These are phyloP conservation scores for Brachyistius frenatus DNA, from an alignment of 2,113 vertebrate genomes.

Conservation along the genomic window DNA sequence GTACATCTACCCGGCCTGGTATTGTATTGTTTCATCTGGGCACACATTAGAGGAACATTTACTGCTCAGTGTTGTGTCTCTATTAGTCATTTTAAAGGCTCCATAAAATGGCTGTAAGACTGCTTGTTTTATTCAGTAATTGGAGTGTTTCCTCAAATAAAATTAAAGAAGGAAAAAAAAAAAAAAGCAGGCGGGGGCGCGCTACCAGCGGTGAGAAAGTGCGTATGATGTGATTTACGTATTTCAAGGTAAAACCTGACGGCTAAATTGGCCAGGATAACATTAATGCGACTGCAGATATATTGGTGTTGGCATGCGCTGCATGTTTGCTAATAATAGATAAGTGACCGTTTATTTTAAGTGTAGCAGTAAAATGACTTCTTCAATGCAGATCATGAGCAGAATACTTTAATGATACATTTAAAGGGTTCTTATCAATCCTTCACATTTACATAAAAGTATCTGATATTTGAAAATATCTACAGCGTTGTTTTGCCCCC, in stretches of 20 bases:
- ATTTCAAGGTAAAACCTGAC: neutral
- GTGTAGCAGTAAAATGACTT: neutral
- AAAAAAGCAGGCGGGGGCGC: neutral
- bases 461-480: too few species aligned
- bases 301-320: neutral
- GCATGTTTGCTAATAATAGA: neutral
- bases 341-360: neutral
- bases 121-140: neutral
- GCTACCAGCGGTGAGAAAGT: neutral
- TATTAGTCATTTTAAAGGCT: slow-evolving; percentile 1
- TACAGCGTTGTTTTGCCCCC: too few species aligned
- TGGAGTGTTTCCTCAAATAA: neutral
- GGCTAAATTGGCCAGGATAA: neutral
- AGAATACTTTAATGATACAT: too few species aligned
- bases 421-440: too few species aligned
- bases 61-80: neutral
- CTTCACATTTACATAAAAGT: too few species aligned
- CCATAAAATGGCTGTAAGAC: neutral
- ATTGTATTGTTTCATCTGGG: neutral
- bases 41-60: neutral
- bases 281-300: neutral
- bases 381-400: neutral
- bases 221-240: neutral
- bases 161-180: too few species aligned
- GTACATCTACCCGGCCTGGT: too few species aligned